Evolutionary conservation across 2,888 invertebrate species (phyloP).

Genomic region (Nemotelus nigrinus): DNA sequence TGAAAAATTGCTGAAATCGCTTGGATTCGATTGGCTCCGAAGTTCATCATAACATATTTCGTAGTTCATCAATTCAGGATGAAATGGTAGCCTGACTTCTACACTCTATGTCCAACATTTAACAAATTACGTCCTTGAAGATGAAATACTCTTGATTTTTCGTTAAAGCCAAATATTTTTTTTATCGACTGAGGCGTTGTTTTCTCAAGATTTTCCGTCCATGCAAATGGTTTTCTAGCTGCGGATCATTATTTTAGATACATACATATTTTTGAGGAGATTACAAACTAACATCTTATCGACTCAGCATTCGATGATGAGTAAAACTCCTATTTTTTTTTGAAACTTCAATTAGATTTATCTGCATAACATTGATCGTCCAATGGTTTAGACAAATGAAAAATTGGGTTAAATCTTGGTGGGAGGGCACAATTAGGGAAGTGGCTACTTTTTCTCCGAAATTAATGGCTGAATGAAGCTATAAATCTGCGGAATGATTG

Average conservation of each 20-base stretch:
- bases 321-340: background rate
- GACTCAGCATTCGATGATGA: background rate
- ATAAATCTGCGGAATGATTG: constrained; percentile 27
- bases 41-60: constrained; percentile 23
- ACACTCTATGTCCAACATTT: background rate
- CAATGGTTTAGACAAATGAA: background rate
- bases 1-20: constrained; percentile 21
- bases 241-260: too few species aligned
- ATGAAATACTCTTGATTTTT: background rate
- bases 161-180: too few species aligned
- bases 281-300: too few species aligned
- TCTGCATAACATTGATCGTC: background rate
- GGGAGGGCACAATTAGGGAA: constrained; percentile 41
- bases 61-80: constrained; percentile 23
- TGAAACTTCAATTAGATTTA: constrained; percentile 29
- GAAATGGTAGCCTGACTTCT: background rate
- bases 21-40: constrained; percentile 19
- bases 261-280: too few species aligned
- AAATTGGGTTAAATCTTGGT: constrained; percentile 34
- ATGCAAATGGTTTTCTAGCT: too few species aligned
- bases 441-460: constrained; percentile 26
- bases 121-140: constrained; percentile 25
- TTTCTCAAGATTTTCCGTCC: too few species aligned
- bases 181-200: too few species aligned
- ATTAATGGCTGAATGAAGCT: constrained; percentile 19